Evolutionary conservation across 2,888 invertebrate genomes (phyloP).

Genomic region (Mylabris sibirica): DNA sequence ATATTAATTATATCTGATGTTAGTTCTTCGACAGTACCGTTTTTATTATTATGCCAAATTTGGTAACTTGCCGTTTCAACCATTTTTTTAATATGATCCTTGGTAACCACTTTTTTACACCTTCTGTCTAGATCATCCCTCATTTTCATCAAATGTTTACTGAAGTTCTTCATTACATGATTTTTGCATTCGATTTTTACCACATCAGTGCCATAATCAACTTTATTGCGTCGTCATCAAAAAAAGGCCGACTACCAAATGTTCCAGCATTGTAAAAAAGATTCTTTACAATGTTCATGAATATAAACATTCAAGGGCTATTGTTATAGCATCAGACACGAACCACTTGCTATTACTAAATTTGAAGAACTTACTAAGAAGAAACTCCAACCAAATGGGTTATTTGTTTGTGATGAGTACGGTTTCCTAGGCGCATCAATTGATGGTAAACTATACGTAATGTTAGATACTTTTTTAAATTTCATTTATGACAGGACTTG

Average conservation of each 20-base stretch:
- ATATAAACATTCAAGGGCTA: not conserved
- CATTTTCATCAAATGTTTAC: slow-evolving; percentile 7
- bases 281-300: not conserved
- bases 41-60: not conserved
- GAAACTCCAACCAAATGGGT: slow-evolving; percentile 4
- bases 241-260: slow-evolving; percentile 10
- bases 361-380: slow-evolving; percentile 2
- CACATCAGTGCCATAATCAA: slow-evolving; percentile 16
- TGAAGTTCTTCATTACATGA: slow-evolving; percentile 35
- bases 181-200: slow-evolving; percentile 36
- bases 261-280: slow-evolving; percentile 14
- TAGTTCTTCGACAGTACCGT: not conserved
- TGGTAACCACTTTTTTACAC: not conserved
- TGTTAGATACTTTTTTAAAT: too few relatives aligned
- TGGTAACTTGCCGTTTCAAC: not conserved
- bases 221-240: slow-evolving; percentile 11
- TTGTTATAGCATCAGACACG: slow-evolving; percentile 21
- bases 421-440: slow-evolving; percentile 21
- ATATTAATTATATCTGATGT: not conserved
- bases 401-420: slow-evolving; percentile 19
- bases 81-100: not conserved
- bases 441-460: slow-evolving; percentile 19
- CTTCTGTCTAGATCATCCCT: not conserved
- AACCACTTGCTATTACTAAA: slow-evolving; percentile 15
- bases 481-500: not conserved